These are phyloP conservation scores for Kradibia gibbosae DNA, from an alignment of 1,140 invertebrate genomes.

Conservation along the genomic window DNA sequence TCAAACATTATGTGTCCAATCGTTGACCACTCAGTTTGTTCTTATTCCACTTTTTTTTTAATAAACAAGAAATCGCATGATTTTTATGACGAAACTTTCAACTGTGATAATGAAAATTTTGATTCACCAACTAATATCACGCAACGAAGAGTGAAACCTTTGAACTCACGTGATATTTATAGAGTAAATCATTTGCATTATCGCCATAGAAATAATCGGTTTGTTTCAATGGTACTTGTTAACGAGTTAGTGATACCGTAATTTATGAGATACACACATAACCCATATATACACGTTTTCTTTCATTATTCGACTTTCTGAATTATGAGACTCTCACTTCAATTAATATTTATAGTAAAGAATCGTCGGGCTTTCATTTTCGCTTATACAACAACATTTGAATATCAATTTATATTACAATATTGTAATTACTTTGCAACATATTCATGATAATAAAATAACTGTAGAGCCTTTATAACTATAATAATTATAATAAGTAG, in stretches of 20 bases:
- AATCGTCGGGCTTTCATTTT: too few relatives aligned
- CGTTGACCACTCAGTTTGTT: too few relatives aligned
- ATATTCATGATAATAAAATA: too few relatives aligned
- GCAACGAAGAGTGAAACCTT: constrained; percentile 13
- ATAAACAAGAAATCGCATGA: background rate
- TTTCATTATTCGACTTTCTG: background rate
- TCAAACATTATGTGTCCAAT: too few relatives aligned
- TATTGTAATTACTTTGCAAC: too few relatives aligned
- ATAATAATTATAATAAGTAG: too few relatives aligned
- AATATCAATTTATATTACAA: too few relatives aligned
- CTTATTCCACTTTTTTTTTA: too few relatives aligned
- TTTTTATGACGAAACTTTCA: constrained; percentile 5
- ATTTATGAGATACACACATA: background rate
- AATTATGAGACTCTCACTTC: too few relatives aligned
- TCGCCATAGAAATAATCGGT: background rate
- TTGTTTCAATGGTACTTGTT: background rate
- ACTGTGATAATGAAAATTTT: background rate
- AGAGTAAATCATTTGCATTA: background rate
- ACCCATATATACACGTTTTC: background rate
- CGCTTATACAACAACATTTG: too few relatives aligned
- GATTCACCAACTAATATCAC: background rate
- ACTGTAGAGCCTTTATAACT: too few relatives aligned
- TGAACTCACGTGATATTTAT: constrained; percentile 31
- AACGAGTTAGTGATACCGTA: background rate
- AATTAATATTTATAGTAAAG: too few relatives aligned